These are phyloP conservation scores for Acanthisitta chloris DNA, from an alignment of 2,113 vertebrate species.

Conservation along the genomic window DNA sequence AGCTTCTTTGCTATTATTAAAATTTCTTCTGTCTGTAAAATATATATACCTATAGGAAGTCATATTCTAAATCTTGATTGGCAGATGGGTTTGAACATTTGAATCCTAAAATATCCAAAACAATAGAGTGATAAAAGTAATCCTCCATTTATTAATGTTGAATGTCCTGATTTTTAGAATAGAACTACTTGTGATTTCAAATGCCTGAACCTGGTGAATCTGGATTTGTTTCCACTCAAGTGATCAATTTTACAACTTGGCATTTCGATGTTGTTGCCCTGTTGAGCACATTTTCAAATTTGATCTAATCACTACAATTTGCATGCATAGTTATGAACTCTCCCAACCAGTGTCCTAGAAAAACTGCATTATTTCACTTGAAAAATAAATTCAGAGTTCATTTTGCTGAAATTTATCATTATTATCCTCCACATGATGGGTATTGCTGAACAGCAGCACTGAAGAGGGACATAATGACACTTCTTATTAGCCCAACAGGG, in stretches of 20 bases:
- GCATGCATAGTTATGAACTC: neutral
- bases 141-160: slow-evolving; percentile 12
- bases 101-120: neutral
- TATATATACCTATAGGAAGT: neutral
- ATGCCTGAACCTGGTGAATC: neutral
- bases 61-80: neutral
- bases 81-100: neutral
- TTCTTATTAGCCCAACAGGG: neutral
- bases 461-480: neutral
- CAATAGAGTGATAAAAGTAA: neutral
- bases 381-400: neutral
- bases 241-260: neutral
- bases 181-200: neutral
- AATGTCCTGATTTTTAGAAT: neutral
- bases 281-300: neutral
- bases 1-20: neutral
- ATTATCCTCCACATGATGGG: neutral
- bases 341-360: neutral
- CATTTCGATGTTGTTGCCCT: neutral
- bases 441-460: neutral
- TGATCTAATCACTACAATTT: neutral
- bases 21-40: neutral
- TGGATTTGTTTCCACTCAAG: neutral
- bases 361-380: slow-evolving; percentile 13
- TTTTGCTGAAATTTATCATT: slow-evolving; percentile 16